Percentiles rank a stretch among this genome's conserved stretches.
phyloP scores from a whole-genome alignment of 35 echinoderm and acorn worm species.

The Apostichopus japonicus region DNA sequence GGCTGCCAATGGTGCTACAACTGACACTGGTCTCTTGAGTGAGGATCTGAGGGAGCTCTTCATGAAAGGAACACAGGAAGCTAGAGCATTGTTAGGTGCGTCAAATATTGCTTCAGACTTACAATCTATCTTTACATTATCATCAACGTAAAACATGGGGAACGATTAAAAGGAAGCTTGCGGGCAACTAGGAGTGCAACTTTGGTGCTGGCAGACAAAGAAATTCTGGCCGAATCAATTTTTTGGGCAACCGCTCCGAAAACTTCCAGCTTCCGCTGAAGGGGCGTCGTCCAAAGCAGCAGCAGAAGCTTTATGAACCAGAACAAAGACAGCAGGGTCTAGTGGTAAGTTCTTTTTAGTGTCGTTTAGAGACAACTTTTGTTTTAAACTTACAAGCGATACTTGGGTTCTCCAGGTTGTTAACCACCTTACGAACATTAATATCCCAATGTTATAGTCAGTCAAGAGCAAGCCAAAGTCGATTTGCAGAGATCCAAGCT shows the following conservation, averaged over 20 bases:
- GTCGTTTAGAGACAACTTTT: constrained; percentile 2
- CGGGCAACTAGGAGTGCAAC: background rate
- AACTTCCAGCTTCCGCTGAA: background rate
- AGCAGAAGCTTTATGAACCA: constrained; percentile 20
- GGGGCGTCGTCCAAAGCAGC: background rate
- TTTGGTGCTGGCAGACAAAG: constrained; percentile 14
- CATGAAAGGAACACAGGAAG: constrained; percentile 26
- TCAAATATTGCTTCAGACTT: constrained; percentile 7
- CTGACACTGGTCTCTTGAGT: constrained; percentile 19
- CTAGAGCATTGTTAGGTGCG: background rate
- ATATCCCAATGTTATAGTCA: too few species aligned
- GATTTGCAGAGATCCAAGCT: constrained; percentile 12
- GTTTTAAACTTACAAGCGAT: constrained; percentile 29
- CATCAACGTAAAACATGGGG: background rate
- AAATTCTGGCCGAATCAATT: constrained; percentile 6
- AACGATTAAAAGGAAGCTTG: background rate
- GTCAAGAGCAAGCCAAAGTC: too few species aligned
- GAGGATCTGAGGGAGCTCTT: background rate
- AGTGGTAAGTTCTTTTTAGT: background rate
- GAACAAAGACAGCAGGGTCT: background rate
- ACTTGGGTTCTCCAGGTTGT: too few species aligned
- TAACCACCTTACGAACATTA: too few species aligned
- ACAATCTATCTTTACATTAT: background rate
- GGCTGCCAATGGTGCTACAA: background rate
- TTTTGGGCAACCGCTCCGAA: background rate